Evolutionary conservation across 2,888 invertebrate species (phyloP), one percentile per base, ranked within the genome.

Genomic region (Nemotelus nigrinus): DNA sequence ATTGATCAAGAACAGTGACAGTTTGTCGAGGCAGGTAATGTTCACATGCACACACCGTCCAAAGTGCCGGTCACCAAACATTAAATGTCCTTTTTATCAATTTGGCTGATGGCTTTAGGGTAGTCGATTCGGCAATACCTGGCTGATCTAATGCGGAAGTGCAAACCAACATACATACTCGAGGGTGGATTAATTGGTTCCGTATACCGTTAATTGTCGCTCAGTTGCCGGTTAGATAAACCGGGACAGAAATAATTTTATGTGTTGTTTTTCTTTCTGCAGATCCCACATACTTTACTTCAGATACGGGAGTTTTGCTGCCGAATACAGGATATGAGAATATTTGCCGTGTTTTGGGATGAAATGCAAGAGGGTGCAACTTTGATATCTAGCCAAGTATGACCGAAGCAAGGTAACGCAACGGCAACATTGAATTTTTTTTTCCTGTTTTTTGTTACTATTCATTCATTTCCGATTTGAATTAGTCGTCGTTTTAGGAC

Each of bases 341-440:
- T 74, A 74, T 60, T 25, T 60, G 60, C 57, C 45, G 58, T 45
- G 45, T 43, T 68, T 68, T 39, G 60, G 60, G 48, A 39, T 63
- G 55, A 70, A 70, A 74, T 74, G 63, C 63, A 63, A 77, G 78
- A 76, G 78, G 78, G 80, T 78, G 78, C 78, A 80, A 78, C 78
- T 80, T 80, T 76, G 47, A 72, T 77, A 80, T 55, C 74, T 80
- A 80, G 64, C 80, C 80, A 80, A 76, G 80, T 80, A 80, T 80
- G 80, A 80, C 80, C 72, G 78, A 79, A 53, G 47, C 43, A 25
- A 25, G 25, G 25, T 25, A 45, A 67, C 44, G 25, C 25, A 50
- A 68, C 74, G 74, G 53, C 70, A 70, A 74, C 48, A 72, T 72
- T 68, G 77, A 76, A n/a, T n/a, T 68, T 74, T 76, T 78, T 78